Conservation (phyloP, 2,888 invertebrate species). For the Abrostola tripartita region DNA sequence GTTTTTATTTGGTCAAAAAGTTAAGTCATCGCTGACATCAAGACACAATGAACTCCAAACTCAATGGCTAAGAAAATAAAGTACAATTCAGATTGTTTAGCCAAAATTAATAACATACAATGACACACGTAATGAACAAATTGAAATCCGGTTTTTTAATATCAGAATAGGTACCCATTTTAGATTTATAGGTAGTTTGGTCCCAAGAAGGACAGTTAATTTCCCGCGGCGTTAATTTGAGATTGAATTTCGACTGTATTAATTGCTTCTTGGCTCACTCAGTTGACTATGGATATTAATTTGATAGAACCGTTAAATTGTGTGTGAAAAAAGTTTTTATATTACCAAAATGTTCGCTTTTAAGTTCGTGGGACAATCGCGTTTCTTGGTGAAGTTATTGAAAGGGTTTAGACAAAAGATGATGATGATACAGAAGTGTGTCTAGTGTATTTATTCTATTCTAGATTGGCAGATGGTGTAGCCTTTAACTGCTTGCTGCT, state of each 20-base stretch:
- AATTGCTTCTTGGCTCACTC: slow-evolving; percentile 25
- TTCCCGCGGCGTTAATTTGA: slow-evolving; percentile 29
- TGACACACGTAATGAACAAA: slow-evolving; percentile 51
- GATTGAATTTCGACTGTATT: slow-evolving; percentile 37
- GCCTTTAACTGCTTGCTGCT: no score
- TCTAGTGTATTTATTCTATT: no score
- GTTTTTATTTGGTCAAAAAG: slow-evolving; percentile 38
- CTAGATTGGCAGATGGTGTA: no score
- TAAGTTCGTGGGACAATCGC: no score
- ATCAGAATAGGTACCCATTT: slow-evolving; percentile 28
- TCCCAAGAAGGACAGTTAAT: slow-evolving; percentile 41
- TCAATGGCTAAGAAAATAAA: slow-evolving; percentile 7
- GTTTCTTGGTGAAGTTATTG: background rate
- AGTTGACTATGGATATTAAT: background rate
- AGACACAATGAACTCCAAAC: slow-evolving; percentile 5
- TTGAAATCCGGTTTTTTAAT: slow-evolving; percentile 51
- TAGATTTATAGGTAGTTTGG: slow-evolving; percentile 44
- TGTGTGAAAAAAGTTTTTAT: background rate
- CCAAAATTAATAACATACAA: slow-evolving; percentile 37
- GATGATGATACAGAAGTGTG: no score
- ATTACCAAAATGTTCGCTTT: no score
- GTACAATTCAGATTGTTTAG: slow-evolving; percentile 12
- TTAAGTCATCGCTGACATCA: slow-evolving; percentile 30
- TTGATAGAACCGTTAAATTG: slow-evolving; percentile 2
- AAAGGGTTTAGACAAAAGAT: background rate